These are phyloP conservation scores for Octomys mimax DNA, from an alignment of 2,797 vertebrate species.

Conservation along the genomic window DNA sequence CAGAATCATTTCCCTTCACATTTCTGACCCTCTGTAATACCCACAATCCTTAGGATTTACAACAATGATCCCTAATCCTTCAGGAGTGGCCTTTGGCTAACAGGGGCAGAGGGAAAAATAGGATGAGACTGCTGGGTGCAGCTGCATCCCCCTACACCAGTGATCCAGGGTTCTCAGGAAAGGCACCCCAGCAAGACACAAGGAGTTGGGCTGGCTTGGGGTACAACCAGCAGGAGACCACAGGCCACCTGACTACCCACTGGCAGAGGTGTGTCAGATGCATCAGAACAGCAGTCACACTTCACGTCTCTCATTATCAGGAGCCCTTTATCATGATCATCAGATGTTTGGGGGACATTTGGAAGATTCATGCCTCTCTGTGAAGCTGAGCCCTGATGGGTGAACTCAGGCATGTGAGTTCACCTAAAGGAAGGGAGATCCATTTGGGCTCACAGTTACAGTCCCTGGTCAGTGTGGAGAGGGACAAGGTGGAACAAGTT, in stretches of 20 bases:
- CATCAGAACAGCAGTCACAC: too few species aligned
- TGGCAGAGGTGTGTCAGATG: too few species aligned
- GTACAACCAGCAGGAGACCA: background rate
- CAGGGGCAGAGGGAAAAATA: background rate
- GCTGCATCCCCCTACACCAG: background rate
- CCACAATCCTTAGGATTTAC: background rate
- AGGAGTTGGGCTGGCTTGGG: background rate
- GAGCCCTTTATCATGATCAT: background rate
- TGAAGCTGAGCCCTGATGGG: background rate
- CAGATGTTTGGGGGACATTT: background rate
- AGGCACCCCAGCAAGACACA: background rate
- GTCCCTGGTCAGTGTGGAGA: background rate
- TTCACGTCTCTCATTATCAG: background rate
- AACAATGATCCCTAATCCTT: background rate
- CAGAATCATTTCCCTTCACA: background rate
- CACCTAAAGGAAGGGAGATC: background rate
- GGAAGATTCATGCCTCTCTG: accelerated
- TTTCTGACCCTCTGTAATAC: background rate
- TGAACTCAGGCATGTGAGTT: background rate
- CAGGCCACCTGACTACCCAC: background rate
- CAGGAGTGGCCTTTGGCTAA: background rate
- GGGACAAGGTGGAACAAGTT: background rate
- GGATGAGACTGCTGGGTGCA: background rate
- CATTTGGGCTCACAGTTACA: background rate
- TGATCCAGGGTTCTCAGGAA: background rate